Evolutionary conservation across 2,113 vertebrate genomes (phyloP), one percentile per base, ranked within the genome.

Genomic region (Merops nubicus): DNA sequence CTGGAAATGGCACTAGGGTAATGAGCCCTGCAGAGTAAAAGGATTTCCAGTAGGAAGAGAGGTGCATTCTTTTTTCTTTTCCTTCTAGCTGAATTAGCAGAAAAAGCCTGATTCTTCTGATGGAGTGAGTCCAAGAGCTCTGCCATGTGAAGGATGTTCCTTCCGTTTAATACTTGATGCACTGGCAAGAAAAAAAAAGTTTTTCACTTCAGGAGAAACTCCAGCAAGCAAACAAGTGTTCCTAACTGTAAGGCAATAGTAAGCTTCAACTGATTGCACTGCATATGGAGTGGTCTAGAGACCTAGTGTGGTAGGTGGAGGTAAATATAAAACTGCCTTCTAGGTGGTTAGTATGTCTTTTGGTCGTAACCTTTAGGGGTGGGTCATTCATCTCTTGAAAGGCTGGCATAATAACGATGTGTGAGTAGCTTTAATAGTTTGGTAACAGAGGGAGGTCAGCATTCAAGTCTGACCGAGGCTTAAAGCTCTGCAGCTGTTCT

Each of bases 31-130:
- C 34, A 68, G 45, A 91, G 51, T 57, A 47, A 51, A 85, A 88
- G 72, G 50, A 88, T 79, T 63, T 88, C 79, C 75, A 92, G 59
- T 69, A 80, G 94, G 85, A 93, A 91, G 31, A 40, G 10, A 80
- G 63, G 29, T 28, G 51, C 2, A 0, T 48, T 34, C 22, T 34
- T 15, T 53, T 56, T 57, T 42, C n/a, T 62, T 48, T 38, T 57
- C 15, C 11, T 47, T 76, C 12, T 67, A 43, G 59, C 54, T 92
- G 86, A 77, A 88, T 75, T 75, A 67, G 43, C 83, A 81, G 78
- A 43, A 92, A 95, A 80, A 90, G 20, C 5, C 47, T 93, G 34
- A 26, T 47, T 14, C 6, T 80, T 3, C 38, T 77, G 7, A 43
- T 34, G 12, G 45, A 89, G 40, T 21, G 17, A 83, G 12, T 63